These are phyloP conservation scores for Ianthella basta DNA, from an alignment of 37 sponge, comb jelly and placozoan genomes.

Conservation along the genomic window DNA sequence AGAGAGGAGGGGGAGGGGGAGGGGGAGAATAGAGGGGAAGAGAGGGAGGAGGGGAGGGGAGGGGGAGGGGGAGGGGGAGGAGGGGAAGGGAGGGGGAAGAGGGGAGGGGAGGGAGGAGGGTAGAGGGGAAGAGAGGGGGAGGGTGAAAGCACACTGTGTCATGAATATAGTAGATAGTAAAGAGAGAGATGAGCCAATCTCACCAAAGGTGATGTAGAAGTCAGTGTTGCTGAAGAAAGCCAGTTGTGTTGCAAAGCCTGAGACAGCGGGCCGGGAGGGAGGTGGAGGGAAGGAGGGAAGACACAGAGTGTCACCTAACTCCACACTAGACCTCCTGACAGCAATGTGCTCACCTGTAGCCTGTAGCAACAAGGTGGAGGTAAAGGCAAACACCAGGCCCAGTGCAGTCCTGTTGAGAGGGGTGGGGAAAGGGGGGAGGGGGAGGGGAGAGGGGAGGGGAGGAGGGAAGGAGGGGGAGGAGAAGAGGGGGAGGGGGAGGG, in stretches of 20 bases:
- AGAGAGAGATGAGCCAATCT: slow-evolving; percentile 29
- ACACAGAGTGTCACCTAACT: background rate
- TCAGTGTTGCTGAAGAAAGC: slow-evolving; percentile 79
- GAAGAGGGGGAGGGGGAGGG: background rate
- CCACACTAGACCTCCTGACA: no score
- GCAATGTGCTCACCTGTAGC: slow-evolving; percentile 36
- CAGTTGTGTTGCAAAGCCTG: slow-evolving; percentile 83
- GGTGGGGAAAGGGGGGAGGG: background rate
- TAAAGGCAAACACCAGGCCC: slow-evolving; percentile 68
- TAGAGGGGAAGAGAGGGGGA: background rate
- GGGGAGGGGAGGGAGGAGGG: background rate
- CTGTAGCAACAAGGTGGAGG: slow-evolving; percentile 56
- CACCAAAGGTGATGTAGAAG: slow-evolving; percentile 77
- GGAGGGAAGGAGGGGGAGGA: background rate
- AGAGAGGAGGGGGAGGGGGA: background rate
- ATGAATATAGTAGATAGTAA: background rate
- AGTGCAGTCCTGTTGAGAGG: slow-evolving; percentile 60
- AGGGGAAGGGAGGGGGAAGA: background rate
- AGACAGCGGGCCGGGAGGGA: background rate
- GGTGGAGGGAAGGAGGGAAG: no score
- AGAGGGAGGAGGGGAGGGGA: slow-evolving; percentile 1
- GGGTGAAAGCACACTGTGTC: slow-evolving; percentile 14
- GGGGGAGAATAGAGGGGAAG: background rate
- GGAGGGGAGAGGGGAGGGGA: slow-evolving; percentile 17
- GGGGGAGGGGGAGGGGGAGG: background rate